These are phyloP conservation scores for Apis laboriosa DNA, from an alignment of 1,140 invertebrate species.

Conservation along the genomic window DNA sequence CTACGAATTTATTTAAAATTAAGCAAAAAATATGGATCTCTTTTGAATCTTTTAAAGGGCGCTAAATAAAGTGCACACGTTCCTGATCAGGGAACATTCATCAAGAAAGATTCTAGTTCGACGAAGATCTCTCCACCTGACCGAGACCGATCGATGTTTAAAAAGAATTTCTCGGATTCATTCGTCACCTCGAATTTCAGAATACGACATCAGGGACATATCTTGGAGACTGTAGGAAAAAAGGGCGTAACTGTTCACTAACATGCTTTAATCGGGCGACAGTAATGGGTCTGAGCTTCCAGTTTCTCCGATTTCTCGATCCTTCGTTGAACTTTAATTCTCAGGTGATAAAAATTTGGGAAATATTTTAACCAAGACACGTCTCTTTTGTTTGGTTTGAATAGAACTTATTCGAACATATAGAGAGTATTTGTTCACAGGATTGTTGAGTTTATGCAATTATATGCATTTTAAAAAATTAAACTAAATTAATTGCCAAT, in stretches of 20 bases:
- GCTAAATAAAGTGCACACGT: neutral
- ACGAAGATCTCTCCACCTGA: conserved; percentile 48
- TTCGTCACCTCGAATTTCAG: conserved; percentile 52
- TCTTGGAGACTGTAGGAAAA: neutral
- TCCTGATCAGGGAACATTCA: neutral
- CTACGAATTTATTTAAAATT: too few relatives aligned
- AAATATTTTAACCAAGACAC: conserved; percentile 35
- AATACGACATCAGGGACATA: conserved; percentile 22
- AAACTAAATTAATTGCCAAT: conserved; percentile 7
- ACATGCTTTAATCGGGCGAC: conserved; percentile 8
- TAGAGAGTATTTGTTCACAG: conserved; percentile 38
- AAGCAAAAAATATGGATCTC: too few relatives aligned
- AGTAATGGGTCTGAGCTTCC: neutral
- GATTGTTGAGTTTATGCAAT: conserved; percentile 35
- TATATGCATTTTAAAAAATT: conserved; percentile 4
- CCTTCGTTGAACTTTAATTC: neutral
- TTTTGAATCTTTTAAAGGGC: neutral
- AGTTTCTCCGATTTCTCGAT: neutral
- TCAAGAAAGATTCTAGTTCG: neutral
- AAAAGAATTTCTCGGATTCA: conserved; percentile 56
- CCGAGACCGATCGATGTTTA: conserved; percentile 56
- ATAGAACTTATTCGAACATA: neutral
- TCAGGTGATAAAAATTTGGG: neutral
- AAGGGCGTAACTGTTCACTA: conserved; percentile 5
- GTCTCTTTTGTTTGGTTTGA: conserved; percentile 41